Conservation (phyloP, 2,888 invertebrate genomes). For the Gordius sp. region DNA sequence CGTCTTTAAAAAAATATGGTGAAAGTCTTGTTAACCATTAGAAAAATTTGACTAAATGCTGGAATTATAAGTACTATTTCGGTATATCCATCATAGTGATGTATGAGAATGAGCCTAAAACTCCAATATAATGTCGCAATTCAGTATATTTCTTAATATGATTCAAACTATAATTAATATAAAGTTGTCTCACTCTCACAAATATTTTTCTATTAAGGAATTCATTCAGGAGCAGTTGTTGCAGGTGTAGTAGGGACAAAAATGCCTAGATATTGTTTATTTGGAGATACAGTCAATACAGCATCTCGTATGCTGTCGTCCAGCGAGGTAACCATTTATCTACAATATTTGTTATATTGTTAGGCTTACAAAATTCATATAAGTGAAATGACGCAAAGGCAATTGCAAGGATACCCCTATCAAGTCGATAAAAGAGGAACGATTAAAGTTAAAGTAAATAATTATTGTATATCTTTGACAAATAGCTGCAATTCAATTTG, state of each 20-base stretch:
- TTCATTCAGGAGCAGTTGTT: slow-evolving; percentile 67
- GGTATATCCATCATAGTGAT: no score
- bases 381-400: slow-evolving; percentile 54
- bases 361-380: slow-evolving; percentile 68
- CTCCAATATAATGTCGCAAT: no score
- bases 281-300: slow-evolving; percentile 67
- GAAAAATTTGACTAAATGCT: no score
- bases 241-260: slow-evolving; percentile 76
- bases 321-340: slow-evolving; percentile 38
- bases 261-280: slow-evolving; percentile 58
- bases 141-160: no score
- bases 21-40: no score
- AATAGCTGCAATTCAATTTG: no score
- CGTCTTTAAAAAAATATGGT: no score
- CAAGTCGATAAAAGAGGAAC: background rate
- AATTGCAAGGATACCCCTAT: slow-evolving; percentile 34
- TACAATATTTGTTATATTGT: slow-evolving; percentile 4
- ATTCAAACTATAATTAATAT: no score
- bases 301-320: slow-evolving; percentile 76
- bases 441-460: background rate
- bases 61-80: no score
- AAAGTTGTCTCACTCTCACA: background rate
- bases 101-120: no score
- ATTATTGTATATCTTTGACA: no score
- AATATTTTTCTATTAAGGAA: slow-evolving; percentile 48